A percentile compares a stretch with the other conserved stretches of the same genome.
Evolutionary conservation across 2,888 invertebrate genomes (phyloP).

Genomic region (Stramonita haemastoma): DNA sequence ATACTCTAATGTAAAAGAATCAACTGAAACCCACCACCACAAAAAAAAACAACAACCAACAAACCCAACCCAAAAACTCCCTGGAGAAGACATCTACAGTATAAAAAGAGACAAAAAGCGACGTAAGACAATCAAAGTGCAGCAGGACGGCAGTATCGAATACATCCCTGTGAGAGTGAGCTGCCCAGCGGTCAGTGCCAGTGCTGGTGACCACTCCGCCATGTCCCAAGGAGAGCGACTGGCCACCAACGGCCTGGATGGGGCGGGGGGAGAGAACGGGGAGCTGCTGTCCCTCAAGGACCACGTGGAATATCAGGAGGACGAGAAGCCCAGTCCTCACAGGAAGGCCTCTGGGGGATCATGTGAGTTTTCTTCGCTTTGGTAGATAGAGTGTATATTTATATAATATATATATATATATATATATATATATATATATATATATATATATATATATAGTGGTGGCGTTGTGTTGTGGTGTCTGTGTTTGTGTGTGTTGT

Average conservation of each 20-base stretch:
- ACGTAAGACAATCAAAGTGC: background rate
- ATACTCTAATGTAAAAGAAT: too few relatives aligned
- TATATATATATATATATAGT: too few relatives aligned
- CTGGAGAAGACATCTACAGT: too few relatives aligned
- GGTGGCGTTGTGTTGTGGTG: background rate
- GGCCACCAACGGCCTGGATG: conserved; percentile 45
- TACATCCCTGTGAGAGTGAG: conserved; percentile 19
- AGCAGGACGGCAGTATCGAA: conserved; percentile 22
- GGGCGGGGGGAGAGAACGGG: conserved; percentile 55
- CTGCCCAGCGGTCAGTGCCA: background rate
- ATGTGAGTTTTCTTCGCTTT: conserved; percentile 7
- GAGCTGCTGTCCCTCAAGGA: conserved; percentile 58
- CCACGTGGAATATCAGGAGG: conserved; percentile 48
- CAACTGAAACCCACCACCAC: too few relatives aligned
- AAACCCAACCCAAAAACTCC: background rate
- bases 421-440: too few relatives aligned
- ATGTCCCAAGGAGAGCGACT: conserved; percentile 45
- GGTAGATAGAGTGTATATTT: too few relatives aligned
- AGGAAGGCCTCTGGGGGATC: conserved; percentile 10
- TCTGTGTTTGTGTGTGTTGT: background rate
- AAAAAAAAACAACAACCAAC: background rate
- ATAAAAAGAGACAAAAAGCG: background rate
- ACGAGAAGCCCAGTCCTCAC: conserved; percentile 31
- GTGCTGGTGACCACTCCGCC: background rate
- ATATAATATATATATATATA: too few relatives aligned